These are phyloP conservation scores for Lycaon pictus DNA, from an alignment of 2,113 vertebrate genomes.

Conservation along the genomic window DNA sequence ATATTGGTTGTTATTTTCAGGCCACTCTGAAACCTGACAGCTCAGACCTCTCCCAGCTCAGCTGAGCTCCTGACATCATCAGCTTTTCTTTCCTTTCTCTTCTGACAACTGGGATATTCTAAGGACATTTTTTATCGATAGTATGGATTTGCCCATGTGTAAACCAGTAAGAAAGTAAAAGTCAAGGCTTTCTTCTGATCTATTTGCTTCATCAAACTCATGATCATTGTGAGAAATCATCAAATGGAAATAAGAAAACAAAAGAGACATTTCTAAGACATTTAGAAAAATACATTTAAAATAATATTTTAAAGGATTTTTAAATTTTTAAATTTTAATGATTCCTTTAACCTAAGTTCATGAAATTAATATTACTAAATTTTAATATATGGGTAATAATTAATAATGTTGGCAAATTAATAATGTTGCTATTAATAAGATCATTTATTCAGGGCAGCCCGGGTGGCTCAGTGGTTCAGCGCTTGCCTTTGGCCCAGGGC, in stretches of 20 bases:
- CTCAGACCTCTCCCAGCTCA: background rate
- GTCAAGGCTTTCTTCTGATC: background rate
- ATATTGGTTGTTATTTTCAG: too few relatives aligned
- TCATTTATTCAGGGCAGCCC: background rate
- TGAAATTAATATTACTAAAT: background rate
- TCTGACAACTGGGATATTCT: background rate
- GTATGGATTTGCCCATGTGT: background rate
- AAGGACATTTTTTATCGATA: background rate
- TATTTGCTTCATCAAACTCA: background rate
- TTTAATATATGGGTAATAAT: background rate
- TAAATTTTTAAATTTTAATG: too few relatives aligned
- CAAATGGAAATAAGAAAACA: background rate
- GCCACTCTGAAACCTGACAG: fast-evolving
- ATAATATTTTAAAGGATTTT: background rate
- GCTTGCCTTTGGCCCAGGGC: too few relatives aligned
- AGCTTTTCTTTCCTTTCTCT: background rate
- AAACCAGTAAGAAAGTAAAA: background rate
- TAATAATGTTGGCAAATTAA: background rate
- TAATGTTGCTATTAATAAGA: background rate
- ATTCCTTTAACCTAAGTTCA: background rate
- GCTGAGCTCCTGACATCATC: fast-evolving
- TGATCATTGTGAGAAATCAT: background rate
- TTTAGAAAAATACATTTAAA: background rate
- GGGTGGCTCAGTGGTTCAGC: too few relatives aligned
- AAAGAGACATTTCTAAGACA: background rate